These are phyloP conservation scores for Aurelia coerulea DNA, from an alignment of 30 jellyfish, hydroid and myxozoan genomes.

Conservation along the genomic window DNA sequence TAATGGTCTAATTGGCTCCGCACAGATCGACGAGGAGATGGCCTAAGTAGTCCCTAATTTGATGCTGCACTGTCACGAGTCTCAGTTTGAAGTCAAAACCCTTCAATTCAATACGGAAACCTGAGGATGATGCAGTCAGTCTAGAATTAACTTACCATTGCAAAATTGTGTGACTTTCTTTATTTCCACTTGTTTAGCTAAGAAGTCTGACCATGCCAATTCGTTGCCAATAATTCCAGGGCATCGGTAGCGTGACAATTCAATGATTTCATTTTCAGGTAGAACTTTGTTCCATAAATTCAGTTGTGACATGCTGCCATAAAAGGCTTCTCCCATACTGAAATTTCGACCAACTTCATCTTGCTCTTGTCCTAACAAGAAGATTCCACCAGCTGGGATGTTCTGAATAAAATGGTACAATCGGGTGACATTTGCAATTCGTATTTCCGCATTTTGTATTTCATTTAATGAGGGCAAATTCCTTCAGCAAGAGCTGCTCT, in stretches of 20 bases:
- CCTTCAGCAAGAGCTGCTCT: too few relatives aligned
- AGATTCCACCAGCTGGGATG: slow-evolving; percentile 79
- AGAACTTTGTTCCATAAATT: slow-evolving; percentile 85
- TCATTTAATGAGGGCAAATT: too few relatives aligned
- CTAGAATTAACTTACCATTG: slow-evolving; percentile 50
- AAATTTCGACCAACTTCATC: slow-evolving; percentile 98
- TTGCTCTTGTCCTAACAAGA: slow-evolving; percentile 97
- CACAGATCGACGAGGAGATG: too few relatives aligned
- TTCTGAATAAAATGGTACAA: not conserved
- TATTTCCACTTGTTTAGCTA: slow-evolving; percentile 50
- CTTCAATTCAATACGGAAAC: too few relatives aligned
- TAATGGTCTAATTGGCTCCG: too few relatives aligned
- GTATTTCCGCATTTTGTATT: too few relatives aligned
- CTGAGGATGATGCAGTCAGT: too few relatives aligned
- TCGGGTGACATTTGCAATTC: too few relatives aligned
- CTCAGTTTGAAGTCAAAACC: too few relatives aligned
- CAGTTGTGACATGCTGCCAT: slow-evolving; percentile 86
- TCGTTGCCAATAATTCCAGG: slow-evolving; percentile 74
- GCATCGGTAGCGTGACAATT: slow-evolving; percentile 90
- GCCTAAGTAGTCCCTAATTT: too few relatives aligned
- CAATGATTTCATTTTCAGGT: slow-evolving; percentile 60
- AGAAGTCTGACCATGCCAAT: slow-evolving; percentile 96
- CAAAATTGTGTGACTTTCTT: slow-evolving; percentile 74
- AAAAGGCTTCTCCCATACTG: slow-evolving; percentile 95
- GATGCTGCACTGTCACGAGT: too few relatives aligned